Percentiles rank a stretch among this genome's conserved stretches.
phyloP scores from a whole-genome alignment of 2,113 vertebrate genomes.

The Anoplopoma fimbria region DNA sequence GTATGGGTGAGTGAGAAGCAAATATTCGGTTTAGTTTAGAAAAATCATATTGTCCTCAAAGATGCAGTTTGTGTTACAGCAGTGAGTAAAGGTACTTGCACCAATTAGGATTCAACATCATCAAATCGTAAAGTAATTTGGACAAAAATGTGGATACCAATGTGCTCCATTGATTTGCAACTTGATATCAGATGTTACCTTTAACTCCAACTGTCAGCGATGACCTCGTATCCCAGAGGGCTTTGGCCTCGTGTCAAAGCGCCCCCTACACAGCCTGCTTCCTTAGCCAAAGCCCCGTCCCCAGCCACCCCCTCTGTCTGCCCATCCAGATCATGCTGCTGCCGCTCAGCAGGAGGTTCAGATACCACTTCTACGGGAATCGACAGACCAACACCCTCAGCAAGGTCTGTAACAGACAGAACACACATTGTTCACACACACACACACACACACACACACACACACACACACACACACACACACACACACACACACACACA shows the following conservation, averaged over 20 bases:
- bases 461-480: background rate
- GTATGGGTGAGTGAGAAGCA: no score
- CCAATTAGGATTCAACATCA: no score
- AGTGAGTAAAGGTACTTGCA: no score
- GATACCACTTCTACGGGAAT: conserved; percentile 95
- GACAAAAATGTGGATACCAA: no score
- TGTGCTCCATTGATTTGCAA: background rate
- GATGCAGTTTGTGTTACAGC: no score
- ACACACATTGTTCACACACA: background rate
- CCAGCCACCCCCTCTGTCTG: conserved; percentile 84
- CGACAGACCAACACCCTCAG: conserved; percentile 93
- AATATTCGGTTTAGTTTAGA: no score
- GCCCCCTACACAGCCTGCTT: conserved; percentile 56
- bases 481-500: background rate
- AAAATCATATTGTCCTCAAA: no score
- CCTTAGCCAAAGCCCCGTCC: conserved; percentile 48
- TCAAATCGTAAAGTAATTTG: no score
- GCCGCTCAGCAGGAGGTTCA: conserved; percentile 94
- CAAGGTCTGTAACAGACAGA: conserved; percentile 85
- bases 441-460: no score
- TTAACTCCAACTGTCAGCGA: conserved; percentile 65
- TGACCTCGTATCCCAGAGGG: conserved; percentile 69
- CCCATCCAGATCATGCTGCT: conserved; percentile 95
- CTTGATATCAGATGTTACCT: conserved; percentile 7
- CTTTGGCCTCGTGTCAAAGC: conserved; percentile 71